A percentile compares a stretch with the other conserved stretches of the same genome.
These are phyloP conservation scores for Chrysolophus pictus DNA, from an alignment of 2,797 vertebrate genomes.

Conservation along the genomic window DNA sequence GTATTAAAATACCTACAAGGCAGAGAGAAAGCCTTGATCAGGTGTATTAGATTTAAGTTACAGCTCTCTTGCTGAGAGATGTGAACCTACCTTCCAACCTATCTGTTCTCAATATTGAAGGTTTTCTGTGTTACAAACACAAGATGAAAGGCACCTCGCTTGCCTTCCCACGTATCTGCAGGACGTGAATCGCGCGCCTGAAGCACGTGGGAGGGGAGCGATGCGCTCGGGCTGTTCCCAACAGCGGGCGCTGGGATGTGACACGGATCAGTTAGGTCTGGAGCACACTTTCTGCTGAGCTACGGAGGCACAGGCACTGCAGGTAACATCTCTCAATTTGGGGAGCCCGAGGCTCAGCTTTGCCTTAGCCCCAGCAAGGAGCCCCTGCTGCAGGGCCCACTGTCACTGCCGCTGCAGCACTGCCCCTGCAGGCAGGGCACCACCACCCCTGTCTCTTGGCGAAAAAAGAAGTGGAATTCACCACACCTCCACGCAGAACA, in stretches of 20 bases:
- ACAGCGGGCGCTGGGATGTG: neutral
- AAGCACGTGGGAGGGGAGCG: neutral
- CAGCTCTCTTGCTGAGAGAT: slow-evolving; percentile 82
- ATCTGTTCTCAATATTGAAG: slow-evolving; percentile 82
- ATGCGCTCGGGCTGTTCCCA: neutral
- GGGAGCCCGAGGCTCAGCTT: neutral
- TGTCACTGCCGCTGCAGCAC: neutral
- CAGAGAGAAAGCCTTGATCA: slow-evolving; percentile 81
- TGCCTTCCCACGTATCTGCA: slow-evolving; percentile 71
- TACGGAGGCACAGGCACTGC: neutral
- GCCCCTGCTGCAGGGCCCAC: neutral
- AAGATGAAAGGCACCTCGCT: slow-evolving; percentile 77
- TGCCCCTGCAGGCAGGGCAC: neutral
- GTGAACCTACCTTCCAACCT: slow-evolving; percentile 77
- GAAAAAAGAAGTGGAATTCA: neutral
- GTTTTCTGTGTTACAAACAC: slow-evolving; percentile 74
- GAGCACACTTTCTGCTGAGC: neutral
- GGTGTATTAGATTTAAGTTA: slow-evolving; percentile 80
- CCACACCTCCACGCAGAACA: neutral
- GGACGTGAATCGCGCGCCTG: slow-evolving; percentile 58
- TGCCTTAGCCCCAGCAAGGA: neutral
- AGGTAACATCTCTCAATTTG: neutral
- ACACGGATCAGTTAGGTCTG: neutral
- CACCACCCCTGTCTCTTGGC: neutral
- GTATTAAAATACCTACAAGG: slow-evolving; percentile 85